A percentile compares a stretch with the other conserved stretches of the same genome.
These are phyloP conservation scores for Lampris incognitus DNA, from an alignment of 2,113 vertebrate genomes.

Conservation along the genomic window DNA sequence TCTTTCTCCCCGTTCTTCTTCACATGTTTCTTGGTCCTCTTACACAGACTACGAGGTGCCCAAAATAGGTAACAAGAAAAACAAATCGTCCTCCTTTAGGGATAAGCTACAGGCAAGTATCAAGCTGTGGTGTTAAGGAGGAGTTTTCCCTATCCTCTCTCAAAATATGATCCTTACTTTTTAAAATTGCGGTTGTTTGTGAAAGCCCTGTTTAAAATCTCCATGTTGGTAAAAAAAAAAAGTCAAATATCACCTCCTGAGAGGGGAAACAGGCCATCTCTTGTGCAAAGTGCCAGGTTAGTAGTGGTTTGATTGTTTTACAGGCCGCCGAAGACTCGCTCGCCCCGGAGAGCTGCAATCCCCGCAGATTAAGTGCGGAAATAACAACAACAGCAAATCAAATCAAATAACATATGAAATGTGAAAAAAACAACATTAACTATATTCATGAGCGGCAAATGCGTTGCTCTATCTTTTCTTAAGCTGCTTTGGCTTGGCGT, in stretches of 20 bases:
- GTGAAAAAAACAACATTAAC: conserved; percentile 81
- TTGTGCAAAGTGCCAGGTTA: conserved; percentile 38
- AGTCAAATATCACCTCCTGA: conserved; percentile 23
- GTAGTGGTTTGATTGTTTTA: conserved; percentile 49
- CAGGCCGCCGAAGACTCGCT: conserved; percentile 37
- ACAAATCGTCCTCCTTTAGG: conserved; percentile 20
- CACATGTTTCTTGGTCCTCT: not conserved
- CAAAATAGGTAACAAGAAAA: conserved; percentile 23
- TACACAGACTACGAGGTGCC: conserved; percentile 13
- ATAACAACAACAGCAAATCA: conserved; percentile 82
- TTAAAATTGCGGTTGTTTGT: conserved; percentile 40
- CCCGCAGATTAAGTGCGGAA: conserved; percentile 75
- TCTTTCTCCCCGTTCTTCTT: not conserved
- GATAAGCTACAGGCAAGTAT: not conserved
- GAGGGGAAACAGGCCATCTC: conserved; percentile 64
- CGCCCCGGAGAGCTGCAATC: conserved; percentile 58
- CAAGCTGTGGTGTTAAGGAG: not conserved
- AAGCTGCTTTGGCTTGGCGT: conserved; percentile 80
- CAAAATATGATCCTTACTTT: conserved; percentile 46
- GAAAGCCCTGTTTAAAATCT: not conserved
- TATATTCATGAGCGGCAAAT: conserved; percentile 75
- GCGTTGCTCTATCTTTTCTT: conserved; percentile 78
- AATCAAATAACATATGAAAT: conserved; percentile 80
- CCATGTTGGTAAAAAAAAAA: conserved; percentile 45
- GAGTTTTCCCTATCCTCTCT: not conserved